These are phyloP conservation scores for Lipophrys pholis DNA, from an alignment of 2,113 vertebrate genomes.

Conservation along the genomic window DNA sequence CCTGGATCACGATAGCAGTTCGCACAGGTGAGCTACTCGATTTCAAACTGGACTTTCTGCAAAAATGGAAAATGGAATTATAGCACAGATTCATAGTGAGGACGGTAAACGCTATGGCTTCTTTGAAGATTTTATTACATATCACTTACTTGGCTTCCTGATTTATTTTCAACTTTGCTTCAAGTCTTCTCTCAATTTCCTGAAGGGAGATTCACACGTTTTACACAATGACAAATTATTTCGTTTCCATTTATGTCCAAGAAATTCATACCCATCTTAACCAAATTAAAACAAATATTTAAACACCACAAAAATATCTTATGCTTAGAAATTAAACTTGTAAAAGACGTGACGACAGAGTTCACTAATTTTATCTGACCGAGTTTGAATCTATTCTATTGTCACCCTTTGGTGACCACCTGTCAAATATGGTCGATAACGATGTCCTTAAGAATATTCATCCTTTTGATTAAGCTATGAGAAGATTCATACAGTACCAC, in stretches of 20 bases:
- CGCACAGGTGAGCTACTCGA: constrained; percentile 84
- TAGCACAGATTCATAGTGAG: too few species aligned
- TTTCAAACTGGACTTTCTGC: constrained; percentile 83
- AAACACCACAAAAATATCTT: too few species aligned
- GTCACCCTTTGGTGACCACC: too few species aligned
- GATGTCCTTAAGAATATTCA: too few species aligned
- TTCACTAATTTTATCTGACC: too few species aligned
- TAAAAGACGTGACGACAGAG: too few species aligned
- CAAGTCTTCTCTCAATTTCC: constrained; percentile 97
- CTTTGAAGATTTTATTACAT: neutral
- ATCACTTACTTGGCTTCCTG: constrained; percentile 91
- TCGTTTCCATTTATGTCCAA: neutral
- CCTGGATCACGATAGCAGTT: constrained; percentile 95
- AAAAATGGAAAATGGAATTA: constrained; percentile 1
- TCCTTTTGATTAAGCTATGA: too few species aligned
- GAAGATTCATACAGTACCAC: too few species aligned
- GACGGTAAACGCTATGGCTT: neutral
- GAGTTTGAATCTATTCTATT: too few species aligned
- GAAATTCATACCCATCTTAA: neutral
- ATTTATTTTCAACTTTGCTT: constrained; percentile 95
- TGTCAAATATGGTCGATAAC: too few species aligned
- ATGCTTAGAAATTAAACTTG: too few species aligned
- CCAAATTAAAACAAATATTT: too few species aligned
- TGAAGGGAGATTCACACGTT: constrained; percentile 47
- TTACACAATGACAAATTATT: neutral